Conservation (phyloP, 2,113 vertebrate genomes). For the Regulus satrapa region DNA sequence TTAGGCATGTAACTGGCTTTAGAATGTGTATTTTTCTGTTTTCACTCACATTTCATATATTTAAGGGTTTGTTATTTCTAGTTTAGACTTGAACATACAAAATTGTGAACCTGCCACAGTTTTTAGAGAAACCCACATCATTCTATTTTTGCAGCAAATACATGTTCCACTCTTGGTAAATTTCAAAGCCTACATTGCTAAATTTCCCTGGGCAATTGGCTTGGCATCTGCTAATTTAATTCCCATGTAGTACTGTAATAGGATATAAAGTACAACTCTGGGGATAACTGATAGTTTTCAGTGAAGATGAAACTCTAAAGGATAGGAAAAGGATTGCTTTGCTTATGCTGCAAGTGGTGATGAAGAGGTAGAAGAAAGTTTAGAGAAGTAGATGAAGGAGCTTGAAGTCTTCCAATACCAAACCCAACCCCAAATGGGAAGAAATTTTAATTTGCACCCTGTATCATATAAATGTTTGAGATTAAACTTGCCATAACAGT, state of each 20-base stretch:
- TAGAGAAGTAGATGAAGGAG: background rate
- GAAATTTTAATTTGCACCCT: background rate
- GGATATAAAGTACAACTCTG: constrained; percentile 30
- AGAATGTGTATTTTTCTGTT: background rate
- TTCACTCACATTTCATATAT: background rate
- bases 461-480: background rate
- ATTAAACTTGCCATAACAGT: background rate
- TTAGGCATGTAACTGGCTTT: background rate
- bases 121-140: background rate
- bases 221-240: constrained; percentile 21
- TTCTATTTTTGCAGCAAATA: background rate
- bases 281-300: background rate
- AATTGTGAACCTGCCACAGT: background rate
- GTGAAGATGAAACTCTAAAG: background rate
- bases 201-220: background rate
- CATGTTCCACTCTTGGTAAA: background rate
- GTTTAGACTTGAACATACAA: background rate
- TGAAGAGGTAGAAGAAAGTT: background rate
- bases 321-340: background rate
- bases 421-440: background rate
- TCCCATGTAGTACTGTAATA: background rate
- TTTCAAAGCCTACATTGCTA: background rate
- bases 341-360: background rate
- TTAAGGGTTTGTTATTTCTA: background rate
- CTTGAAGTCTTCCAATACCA: background rate